Percentiles rank a stretch among this genome's conserved stretches.
Evolutionary conservation across 2,888 invertebrate species (phyloP).

Genomic region (Pelosia muscerda): DNA sequence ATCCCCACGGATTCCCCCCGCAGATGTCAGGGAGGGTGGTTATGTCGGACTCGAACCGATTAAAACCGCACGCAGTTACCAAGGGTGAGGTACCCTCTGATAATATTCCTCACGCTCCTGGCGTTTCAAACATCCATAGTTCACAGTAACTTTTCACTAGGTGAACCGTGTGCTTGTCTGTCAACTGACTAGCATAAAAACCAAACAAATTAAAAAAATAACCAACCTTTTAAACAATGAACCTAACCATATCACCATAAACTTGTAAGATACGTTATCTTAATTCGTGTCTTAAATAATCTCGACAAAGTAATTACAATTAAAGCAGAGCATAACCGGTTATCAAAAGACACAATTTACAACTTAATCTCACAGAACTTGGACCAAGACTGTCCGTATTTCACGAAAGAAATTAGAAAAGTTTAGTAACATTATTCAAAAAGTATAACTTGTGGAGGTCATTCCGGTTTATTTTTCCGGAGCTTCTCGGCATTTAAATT

Average conservation of each 20-base stretch:
- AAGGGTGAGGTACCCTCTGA: no score
- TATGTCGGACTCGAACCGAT: no score
- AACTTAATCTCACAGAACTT: slow-evolving; percentile 50
- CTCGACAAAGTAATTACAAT: slow-evolving; percentile 45
- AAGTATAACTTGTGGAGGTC: slow-evolving; percentile 22
- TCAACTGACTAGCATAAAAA: no score
- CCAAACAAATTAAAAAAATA: background rate
- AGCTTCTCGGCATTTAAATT: slow-evolving; percentile 24
- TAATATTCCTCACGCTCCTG: no score
- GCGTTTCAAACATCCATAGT: no score
- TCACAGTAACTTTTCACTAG: no score
- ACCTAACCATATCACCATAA: background rate
- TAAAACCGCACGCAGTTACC: no score
- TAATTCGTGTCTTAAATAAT: slow-evolving; percentile 23
- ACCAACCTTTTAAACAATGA: background rate
- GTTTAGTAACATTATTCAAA: slow-evolving; percentile 25
- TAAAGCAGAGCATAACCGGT: slow-evolving; percentile 52
- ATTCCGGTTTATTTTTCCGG: slow-evolving; percentile 20
- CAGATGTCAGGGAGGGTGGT: no score
- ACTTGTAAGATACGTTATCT: slow-evolving; percentile 21
- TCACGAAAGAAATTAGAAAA: slow-evolving; percentile 29
- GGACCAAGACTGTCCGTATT: slow-evolving; percentile 23
- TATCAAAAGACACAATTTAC: slow-evolving; percentile 61
- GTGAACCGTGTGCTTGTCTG: no score
- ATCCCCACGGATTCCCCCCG: no score